Evolutionary conservation across 2,888 invertebrate genomes (phyloP).

Genomic region (Deilephila elpenor): DNA sequence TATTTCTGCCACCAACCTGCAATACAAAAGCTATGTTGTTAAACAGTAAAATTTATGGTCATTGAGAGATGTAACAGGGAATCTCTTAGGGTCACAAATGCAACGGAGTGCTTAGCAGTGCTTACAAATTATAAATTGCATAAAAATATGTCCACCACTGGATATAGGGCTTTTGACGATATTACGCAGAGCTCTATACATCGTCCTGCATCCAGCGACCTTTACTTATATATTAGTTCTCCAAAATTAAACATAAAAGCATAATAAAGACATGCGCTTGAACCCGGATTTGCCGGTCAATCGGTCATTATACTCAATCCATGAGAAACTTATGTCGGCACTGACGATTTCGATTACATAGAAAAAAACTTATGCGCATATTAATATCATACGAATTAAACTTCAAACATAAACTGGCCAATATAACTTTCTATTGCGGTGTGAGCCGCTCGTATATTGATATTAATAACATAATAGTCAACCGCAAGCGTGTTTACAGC

Average conservation of each 20-base stretch:
- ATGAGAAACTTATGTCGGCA: neutral
- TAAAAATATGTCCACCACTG: too few species aligned
- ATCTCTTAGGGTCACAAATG: too few species aligned
- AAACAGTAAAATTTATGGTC: too few species aligned
- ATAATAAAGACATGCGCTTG: neutral
- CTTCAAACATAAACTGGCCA: conserved; percentile 12
- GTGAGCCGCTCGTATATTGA: conserved; percentile 18
- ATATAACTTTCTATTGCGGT: conserved; percentile 18
- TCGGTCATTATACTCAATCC: neutral
- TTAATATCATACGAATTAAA: conserved; percentile 18
- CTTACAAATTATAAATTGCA: too few species aligned
- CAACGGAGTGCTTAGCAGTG: too few species aligned
- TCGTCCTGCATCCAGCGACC: too few species aligned
- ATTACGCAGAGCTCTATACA: too few species aligned
- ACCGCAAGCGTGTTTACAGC: conserved; percentile 2
- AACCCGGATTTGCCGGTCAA: conserved; percentile 1
- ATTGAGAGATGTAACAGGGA: too few species aligned
- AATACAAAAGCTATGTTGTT: too few species aligned
- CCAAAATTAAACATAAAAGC: neutral
- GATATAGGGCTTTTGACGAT: too few species aligned
- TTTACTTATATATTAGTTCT: too few species aligned
- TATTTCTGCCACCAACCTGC: too few species aligned
- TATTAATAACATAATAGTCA: conserved; percentile 27
- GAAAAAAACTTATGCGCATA: conserved; percentile 11
- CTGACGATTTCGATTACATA: conserved; percentile 7